Evolutionary conservation across 2,888 invertebrate genomes (phyloP), one percentile per base, ranked within the genome.

Genomic region (Drosophila pseudotakahashii): DNA sequence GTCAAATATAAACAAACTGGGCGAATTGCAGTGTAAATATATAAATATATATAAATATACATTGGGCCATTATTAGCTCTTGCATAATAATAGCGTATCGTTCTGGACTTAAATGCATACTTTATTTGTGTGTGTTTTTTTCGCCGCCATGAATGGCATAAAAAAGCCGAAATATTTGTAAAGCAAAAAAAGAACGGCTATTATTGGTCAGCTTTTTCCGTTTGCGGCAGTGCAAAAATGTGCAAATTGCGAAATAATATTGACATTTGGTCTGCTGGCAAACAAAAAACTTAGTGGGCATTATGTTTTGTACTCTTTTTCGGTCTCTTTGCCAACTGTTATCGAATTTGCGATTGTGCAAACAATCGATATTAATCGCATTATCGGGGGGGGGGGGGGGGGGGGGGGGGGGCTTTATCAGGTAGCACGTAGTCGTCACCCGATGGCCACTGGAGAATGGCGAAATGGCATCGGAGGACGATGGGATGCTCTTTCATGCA

Each of bases 401-500:
- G 19, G 19, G 19, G 19, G 19, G 19, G 19, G 19, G 19, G 19
- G 19, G 19, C 1, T 2, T 19, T 19, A 62, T 42, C 62, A 42
- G 41, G 62, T 62, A 70, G 42, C 36, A 32, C 53, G 34, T 69
- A 58, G 53, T 62, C 44, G 36, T 23, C 39, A 14, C 44, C 62
- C 23, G 36, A 34, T 19, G 48, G 62, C 48, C 37, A 34, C 19
- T 41, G 42, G 16, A 34, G 16, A 34, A 39, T 34, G 62, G 11
- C 48, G 55, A 26, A 39, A 30, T 45, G 44, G 9, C 14, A 32
- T 30, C 10, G 51, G 5, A 19, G 23, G 47, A 11, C 32, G 32
- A 10, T 34, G 34, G 34, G 68, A 67, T 66, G 66, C 54, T 66
- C 68, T 63, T 69, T 70, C 88, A 82, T 85, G 88, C 88, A 88